A percentile compares a stretch with the other conserved stretches of the same genome.
phyloP scores from a whole-genome alignment of 2,113 vertebrate species.

The Hassar affinis region DNA sequence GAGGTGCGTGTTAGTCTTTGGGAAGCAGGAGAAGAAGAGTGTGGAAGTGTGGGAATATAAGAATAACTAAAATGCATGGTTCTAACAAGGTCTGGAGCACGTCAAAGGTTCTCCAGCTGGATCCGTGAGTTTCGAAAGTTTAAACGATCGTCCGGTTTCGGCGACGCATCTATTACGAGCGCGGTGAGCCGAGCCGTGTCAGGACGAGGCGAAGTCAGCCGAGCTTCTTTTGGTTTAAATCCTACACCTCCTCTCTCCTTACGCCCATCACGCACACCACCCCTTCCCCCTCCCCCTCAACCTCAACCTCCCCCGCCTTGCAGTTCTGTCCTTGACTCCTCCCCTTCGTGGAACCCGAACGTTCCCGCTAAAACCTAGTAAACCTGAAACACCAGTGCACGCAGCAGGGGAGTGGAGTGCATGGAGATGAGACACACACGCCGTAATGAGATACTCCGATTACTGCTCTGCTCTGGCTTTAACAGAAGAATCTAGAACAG shows the following conservation, averaged over 20 bases:
- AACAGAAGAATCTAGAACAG: not conserved
- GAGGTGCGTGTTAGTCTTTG: constrained; percentile 11
- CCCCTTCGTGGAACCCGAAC: not conserved
- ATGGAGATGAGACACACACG: not conserved
- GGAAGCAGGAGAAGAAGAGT: constrained; percentile 4
- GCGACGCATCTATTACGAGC: constrained; percentile 25
- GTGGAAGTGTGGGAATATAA: constrained; percentile 36
- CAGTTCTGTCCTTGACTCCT: constrained; percentile 11
- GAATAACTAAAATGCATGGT: constrained; percentile 28
- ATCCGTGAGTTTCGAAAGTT: not conserved
- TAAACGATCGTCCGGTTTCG: constrained; percentile 28
- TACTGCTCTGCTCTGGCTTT: not conserved
- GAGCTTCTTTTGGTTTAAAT: constrained; percentile 41
- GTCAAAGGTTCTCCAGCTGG: constrained; percentile 2
- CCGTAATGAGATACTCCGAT: not conserved
- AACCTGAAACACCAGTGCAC: constrained; percentile 28
- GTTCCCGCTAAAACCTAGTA: not conserved
- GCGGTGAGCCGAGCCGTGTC: constrained; percentile 13
- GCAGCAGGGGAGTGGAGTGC: constrained; percentile 1
- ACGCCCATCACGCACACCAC: not conserved
- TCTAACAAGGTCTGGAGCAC: constrained; percentile 17
- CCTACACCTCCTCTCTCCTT: not conserved
- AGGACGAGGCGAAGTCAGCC: constrained; percentile 36
- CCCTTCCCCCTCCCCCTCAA: not conserved
- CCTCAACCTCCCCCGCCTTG: too few species aligned